Conservation (phyloP, 2,888 invertebrate genomes). For the Agrotis ipsilon region DNA sequence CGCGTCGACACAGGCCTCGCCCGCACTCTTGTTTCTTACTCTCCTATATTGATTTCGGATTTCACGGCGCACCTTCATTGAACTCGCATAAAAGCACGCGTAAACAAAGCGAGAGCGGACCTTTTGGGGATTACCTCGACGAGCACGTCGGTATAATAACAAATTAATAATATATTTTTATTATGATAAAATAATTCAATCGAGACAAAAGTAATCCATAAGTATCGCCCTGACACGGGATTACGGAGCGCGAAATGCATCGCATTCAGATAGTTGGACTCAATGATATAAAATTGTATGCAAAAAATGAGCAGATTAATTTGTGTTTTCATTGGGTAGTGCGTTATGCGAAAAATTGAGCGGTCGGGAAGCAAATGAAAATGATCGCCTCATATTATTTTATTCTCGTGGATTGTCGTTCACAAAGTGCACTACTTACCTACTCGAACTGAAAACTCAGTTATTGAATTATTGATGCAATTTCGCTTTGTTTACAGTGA, state of each 20-base stretch:
- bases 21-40: slow-evolving; percentile 81
- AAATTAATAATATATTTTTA: slow-evolving; percentile 78
- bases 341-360: slow-evolving; percentile 91
- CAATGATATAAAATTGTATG: slow-evolving; percentile 90
- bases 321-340: slow-evolving; percentile 89
- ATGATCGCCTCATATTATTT: slow-evolving; percentile 86
- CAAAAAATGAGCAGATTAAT: slow-evolving; percentile 91
- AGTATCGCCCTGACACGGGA: slow-evolving; percentile 86
- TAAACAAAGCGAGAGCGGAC: slow-evolving; percentile 75
- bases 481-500: slow-evolving; percentile 60
- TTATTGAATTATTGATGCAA: slow-evolving; percentile 60
- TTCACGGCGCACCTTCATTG: slow-evolving; percentile 78
- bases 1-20: slow-evolving; percentile 91
- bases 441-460: slow-evolving; percentile 52
- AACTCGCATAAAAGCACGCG: slow-evolving; percentile 71
- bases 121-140: slow-evolving; percentile 75
- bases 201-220: slow-evolving; percentile 86
- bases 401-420: slow-evolving; percentile 81
- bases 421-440: slow-evolving; percentile 74
- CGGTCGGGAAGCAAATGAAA: slow-evolving; percentile 86
- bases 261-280: slow-evolving; percentile 85
- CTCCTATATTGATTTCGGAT: slow-evolving; percentile 85
- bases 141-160: slow-evolving; percentile 65
- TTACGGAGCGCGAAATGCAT: slow-evolving; percentile 83
- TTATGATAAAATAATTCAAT: slow-evolving; percentile 85